phyloP scores from a whole-genome alignment of 2,888 invertebrate species.

The Hirtodrosophila cameraria region DNA sequence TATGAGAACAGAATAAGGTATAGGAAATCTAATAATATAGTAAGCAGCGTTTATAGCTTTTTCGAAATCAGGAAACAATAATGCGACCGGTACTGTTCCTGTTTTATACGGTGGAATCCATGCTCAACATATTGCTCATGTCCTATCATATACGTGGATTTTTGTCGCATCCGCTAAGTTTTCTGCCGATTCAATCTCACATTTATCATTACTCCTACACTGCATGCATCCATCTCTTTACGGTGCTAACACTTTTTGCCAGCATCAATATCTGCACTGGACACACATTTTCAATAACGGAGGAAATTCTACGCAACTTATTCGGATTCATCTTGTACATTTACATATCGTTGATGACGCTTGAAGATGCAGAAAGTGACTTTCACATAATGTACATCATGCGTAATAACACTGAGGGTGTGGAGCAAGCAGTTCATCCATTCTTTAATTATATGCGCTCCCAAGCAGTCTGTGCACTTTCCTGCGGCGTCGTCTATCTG shows the following conservation, averaged over 20 bases:
- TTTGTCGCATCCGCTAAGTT: neutral
- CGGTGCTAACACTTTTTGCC: slow-evolving; percentile 38
- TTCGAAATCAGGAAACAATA: neutral
- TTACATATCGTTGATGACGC: slow-evolving; percentile 36
- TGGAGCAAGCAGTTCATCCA: slow-evolving; percentile 37
- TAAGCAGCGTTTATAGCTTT: neutral
- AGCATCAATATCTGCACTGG: slow-evolving; percentile 54
- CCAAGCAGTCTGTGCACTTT: slow-evolving; percentile 34
- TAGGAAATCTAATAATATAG: slow-evolving; percentile 1
- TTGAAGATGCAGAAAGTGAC: slow-evolving; percentile 37
- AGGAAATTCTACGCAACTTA: slow-evolving; percentile 38
- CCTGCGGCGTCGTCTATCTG: slow-evolving; percentile 34
- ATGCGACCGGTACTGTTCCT: slow-evolving; percentile 46
- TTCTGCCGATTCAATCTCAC: neutral
- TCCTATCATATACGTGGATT: slow-evolving; percentile 36
- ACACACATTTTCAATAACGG: neutral
- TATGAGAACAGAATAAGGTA: neutral
- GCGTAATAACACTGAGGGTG: accelerated
- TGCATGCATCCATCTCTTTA: slow-evolving; percentile 16
- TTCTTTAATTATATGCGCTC: slow-evolving; percentile 31
- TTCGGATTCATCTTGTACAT: slow-evolving; percentile 23
- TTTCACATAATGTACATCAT: slow-evolving; percentile 28
- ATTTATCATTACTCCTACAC: slow-evolving; percentile 16
- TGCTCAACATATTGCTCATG: slow-evolving; percentile 29
- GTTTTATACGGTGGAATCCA: slow-evolving; percentile 42